phyloP scores from a whole-genome alignment of 2,888 invertebrate genomes.

The Eudasyphora cyanicolor region DNA sequence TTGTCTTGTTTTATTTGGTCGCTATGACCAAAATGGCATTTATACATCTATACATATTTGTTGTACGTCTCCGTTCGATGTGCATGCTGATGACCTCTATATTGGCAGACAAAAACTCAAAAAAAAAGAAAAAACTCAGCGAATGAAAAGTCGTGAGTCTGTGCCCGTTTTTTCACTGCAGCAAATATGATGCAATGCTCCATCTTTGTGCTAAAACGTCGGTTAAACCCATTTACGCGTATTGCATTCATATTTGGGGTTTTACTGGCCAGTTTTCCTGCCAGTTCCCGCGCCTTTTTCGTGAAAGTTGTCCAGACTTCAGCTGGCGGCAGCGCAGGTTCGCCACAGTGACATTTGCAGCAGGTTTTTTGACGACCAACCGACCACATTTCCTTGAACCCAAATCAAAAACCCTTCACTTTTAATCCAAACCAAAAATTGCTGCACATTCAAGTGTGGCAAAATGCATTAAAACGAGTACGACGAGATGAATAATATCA shows the following conservation, averaged over 20 bases:
- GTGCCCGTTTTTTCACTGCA: too few species aligned
- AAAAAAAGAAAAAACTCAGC: too few species aligned
- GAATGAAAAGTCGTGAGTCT: slow-evolving; percentile 65
- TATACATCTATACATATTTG: too few species aligned
- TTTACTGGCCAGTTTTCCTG: too few species aligned
- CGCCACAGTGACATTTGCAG: slow-evolving; percentile 32
- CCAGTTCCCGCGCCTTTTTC: slow-evolving; percentile 27
- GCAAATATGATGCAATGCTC: slow-evolving; percentile 49
- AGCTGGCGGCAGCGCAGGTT: background rate
- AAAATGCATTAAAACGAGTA: background rate
- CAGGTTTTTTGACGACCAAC: background rate
- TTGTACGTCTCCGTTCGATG: too few species aligned
- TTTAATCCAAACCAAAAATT: slow-evolving; percentile 46
- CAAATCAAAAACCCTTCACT: slow-evolving; percentile 46
- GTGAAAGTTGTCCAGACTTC: slow-evolving; percentile 36
- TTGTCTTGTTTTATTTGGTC: slow-evolving; percentile 33
- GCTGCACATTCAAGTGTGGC: background rate
- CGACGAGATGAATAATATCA: background rate
- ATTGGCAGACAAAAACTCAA: slow-evolving; percentile 33
- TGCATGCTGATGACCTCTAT: slow-evolving; percentile 58
- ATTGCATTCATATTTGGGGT: too few species aligned
- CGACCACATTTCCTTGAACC: slow-evolving; percentile 48
- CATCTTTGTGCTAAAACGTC: too few species aligned
- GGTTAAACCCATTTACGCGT: too few species aligned
- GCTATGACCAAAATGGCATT: slow-evolving; percentile 61